These are phyloP conservation scores for Agrypnia vestita DNA, from an alignment of 1,140 invertebrate genomes.

Conservation along the genomic window DNA sequence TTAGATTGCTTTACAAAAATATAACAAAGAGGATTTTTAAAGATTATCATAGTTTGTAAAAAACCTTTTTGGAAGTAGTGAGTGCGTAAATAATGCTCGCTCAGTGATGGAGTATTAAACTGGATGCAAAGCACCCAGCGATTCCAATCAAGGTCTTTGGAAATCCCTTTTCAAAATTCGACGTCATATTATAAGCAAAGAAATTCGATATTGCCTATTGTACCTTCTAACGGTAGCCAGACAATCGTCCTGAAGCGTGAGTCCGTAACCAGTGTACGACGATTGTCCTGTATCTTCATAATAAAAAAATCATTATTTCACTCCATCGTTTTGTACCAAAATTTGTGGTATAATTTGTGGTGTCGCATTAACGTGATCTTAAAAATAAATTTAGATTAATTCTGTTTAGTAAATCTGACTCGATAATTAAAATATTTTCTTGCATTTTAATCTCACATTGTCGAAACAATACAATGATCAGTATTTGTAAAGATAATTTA, in stretches of 20 bases:
- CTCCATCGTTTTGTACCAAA: too few relatives aligned
- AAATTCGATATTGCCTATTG: conserved; percentile 49
- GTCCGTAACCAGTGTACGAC: neutral
- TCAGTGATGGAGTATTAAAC: conserved; percentile 35
- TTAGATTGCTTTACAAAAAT: conserved; percentile 6
- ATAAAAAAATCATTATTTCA: too few relatives aligned
- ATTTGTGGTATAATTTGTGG: too few relatives aligned
- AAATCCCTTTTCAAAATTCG: conserved; percentile 27
- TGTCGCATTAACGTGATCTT: too few relatives aligned
- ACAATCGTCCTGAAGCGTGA: conserved; percentile 3
- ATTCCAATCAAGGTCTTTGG: conserved; percentile 48
- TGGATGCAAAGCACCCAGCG: conserved; percentile 38
- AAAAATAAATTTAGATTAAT: too few relatives aligned
- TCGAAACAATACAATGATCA: too few relatives aligned
- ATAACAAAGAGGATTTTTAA: conserved; percentile 25
- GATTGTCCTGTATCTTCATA: too few relatives aligned
- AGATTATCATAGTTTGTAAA: conserved; percentile 36
- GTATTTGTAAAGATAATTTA: too few relatives aligned
- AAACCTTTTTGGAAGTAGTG: conserved; percentile 18
- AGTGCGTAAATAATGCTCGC: conserved; percentile 33
- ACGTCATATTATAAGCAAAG: neutral
- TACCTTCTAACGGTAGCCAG: conserved; percentile 43
- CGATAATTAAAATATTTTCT: too few relatives aligned
- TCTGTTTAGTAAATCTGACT: too few relatives aligned
- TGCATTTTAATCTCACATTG: too few relatives aligned